These are phyloP conservation scores for Corvus cornix DNA, from an alignment of 2,113 vertebrate genomes.

Conservation along the genomic window DNA sequence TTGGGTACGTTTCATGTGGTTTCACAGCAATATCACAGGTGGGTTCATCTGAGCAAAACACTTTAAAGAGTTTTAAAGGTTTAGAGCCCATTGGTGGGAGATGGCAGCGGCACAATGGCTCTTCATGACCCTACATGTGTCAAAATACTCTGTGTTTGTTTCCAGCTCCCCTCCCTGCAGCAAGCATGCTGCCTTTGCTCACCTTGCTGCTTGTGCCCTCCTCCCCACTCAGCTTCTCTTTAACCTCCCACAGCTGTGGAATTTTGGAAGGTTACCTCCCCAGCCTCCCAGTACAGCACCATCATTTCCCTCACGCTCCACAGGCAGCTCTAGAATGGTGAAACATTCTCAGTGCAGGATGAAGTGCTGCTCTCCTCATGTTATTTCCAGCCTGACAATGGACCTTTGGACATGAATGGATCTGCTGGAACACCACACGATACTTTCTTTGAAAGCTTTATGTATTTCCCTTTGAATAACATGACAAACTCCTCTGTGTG, in stretches of 20 bases:
- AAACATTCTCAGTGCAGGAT: background rate
- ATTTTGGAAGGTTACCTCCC: background rate
- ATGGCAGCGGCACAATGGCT: background rate
- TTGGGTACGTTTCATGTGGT: background rate
- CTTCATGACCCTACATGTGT: fast-evolving
- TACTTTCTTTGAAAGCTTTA: background rate
- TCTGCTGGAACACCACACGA: background rate
- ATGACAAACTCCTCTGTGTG: background rate
- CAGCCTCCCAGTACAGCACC: background rate
- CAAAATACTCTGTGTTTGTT: background rate
- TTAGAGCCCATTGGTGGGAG: background rate
- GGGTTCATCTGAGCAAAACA: background rate
- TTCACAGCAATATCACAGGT: background rate
- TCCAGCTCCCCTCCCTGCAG: background rate
- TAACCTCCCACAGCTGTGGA: background rate
- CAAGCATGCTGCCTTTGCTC: background rate
- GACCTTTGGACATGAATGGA: background rate
- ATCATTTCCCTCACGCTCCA: background rate
- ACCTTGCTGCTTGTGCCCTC: background rate
- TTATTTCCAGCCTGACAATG: background rate
- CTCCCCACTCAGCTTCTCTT: background rate
- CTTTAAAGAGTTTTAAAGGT: background rate
- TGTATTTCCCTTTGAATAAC: background rate
- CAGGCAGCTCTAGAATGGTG: background rate
- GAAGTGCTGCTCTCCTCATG: background rate